Evolutionary conservation across 2,888 invertebrate species (phyloP), one percentile per base, ranked within the genome.

Genomic region (Ligdia adustata): DNA sequence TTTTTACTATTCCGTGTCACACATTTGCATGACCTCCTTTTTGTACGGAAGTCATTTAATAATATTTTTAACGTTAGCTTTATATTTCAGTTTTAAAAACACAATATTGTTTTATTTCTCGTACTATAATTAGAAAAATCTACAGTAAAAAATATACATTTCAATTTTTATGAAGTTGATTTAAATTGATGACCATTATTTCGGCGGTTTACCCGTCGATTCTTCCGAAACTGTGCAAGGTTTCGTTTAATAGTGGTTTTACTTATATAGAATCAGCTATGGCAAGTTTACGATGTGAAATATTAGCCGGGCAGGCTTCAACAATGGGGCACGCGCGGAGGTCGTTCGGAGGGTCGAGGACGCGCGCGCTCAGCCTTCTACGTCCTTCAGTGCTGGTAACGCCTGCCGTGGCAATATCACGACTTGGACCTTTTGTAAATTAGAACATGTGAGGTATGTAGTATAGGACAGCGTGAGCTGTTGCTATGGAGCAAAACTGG

Each of bases 271-370:
- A 32, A 49, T 49, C 48, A 42, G 32, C 48, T 49, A 49, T 28
- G 42, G 37, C 48, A 31, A 62, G 64, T 69, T 80, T 76, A 72
- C 76, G 72, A 65, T 65, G 68, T 77, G 78, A 75, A 74, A 79
- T 75, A 74, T 72, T 71, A 78, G 65, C 69, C 66, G 61, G 62
- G 61, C 43, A 61, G 60, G 56, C 57, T 35, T 71, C 70, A 81
- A 82, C 82, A 82, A 80, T 80, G 75, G 72, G 64, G 82, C 84
- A 82, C 82, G 80, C 82, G 82, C 74, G 69, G 82, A 79, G 83
- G 82, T 79, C 79, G 76, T 59, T 60, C 59, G 60, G 64, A 64
- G 72, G 81, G 80, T 82, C 82, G 83, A 83, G 82, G 83, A 77
- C 83, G 82, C 68, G 50, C 61, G 48, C 54, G 50, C 67, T 37